These are phyloP conservation scores for Agrochola lychnidis DNA, from an alignment of 2,888 invertebrate genomes.

Conservation along the genomic window DNA sequence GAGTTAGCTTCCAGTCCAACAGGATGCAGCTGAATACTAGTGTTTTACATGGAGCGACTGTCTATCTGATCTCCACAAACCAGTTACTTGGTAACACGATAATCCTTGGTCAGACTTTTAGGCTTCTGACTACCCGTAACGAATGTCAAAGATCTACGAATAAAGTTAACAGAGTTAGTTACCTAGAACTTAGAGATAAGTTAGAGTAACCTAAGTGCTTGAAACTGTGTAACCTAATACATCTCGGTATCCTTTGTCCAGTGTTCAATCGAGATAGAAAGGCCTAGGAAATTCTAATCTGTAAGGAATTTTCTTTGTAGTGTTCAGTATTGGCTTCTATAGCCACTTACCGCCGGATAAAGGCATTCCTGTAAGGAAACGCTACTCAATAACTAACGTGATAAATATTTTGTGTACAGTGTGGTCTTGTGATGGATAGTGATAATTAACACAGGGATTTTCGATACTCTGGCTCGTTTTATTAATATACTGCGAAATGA, in stretches of 20 bases:
- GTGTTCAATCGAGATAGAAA: conserved; percentile 13
- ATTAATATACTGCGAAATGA: conserved; percentile 9
- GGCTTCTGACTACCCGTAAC: no score
- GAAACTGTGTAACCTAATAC: conserved; percentile 25
- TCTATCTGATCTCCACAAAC: no score
- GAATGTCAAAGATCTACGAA: no score
- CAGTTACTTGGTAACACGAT: no score
- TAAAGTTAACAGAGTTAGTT: background rate
- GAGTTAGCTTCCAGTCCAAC: no score
- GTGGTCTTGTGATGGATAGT: conserved; percentile 27
- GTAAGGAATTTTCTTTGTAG: conserved; percentile 54
- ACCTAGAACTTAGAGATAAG: background rate
- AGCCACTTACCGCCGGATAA: conserved; percentile 40
- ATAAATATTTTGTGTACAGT: conserved; percentile 29
- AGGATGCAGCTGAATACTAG: no score
- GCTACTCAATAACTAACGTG: conserved; percentile 22
- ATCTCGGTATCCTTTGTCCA: conserved; percentile 26
- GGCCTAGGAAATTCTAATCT: conserved; percentile 59
- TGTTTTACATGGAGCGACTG: no score
- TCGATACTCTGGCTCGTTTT: background rate
- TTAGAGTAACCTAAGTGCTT: background rate
- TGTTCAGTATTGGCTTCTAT: conserved; percentile 33
- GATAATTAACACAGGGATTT: conserved; percentile 19
- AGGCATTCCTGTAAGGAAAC: conserved; percentile 49
- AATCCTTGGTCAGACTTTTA: no score